Evolutionary conservation across 2,113 vertebrate genomes (phyloP), one percentile per base, ranked within the genome.

Genomic region (Trachemys scripta): DNA sequence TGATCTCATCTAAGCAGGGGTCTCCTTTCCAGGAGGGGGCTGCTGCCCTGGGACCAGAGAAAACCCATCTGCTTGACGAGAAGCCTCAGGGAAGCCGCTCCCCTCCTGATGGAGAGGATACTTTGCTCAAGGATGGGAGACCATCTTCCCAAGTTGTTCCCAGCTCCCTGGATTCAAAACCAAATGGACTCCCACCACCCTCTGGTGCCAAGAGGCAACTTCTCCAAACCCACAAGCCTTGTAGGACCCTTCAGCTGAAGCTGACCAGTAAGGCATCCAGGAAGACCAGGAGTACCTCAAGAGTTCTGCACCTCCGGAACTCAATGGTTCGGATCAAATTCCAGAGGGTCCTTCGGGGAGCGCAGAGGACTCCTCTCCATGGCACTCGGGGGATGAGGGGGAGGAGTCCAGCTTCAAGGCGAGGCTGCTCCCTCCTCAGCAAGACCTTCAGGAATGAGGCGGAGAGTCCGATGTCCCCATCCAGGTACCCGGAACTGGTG

Each of bases 401-500:
- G 50, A n/a, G 49, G 24, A 24, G 42, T 12, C 76, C n/a, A 19
- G 49, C 80, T 51, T 59, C n/a, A 22, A 59, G 53, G 85, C 38
- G 27, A 47, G 75, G 42, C 75, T 78, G 75, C 42, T 27, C 75
- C 80, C 59, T 59, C 10, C 53, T 78, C 24, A 19, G 53, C 38
- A 49, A 78, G 1, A 96, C 97, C 1, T 97, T 98, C 27, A 38
- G 29, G 5, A 8, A 92, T 47, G 93, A 95, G 4, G 97, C 97
- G 11, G 20, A 56, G 62, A 89, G 59, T 8, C 56, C 88, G 24
- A 91, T 94, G 87, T 89, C 97, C 93, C 97, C 92, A 78, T 54
- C 95, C 51, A 82, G 49, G 79, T 98, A 98, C 93, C 99, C 99
- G 0, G 98, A 99, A 62, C 96, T 99, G 84, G 99, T 99, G 76